Evolutionary conservation across 2,888 invertebrate species (phyloP).

Genomic region (Torymus aiolomorphi): DNA sequence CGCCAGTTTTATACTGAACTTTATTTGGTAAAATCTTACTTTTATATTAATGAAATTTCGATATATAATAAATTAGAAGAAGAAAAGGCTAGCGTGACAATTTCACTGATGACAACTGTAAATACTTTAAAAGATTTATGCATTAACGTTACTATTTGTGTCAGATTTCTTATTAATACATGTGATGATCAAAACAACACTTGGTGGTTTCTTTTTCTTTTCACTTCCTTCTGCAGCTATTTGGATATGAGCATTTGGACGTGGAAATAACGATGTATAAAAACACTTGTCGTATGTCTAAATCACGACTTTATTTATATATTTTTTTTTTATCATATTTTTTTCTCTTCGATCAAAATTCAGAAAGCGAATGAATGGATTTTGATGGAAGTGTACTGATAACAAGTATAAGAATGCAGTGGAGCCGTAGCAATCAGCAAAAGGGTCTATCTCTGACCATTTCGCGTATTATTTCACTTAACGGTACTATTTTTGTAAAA

Average conservation of each 20-base stretch:
- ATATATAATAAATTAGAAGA: conserved; percentile 36
- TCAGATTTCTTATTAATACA: conserved; percentile 67
- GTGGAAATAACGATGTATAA: conserved; percentile 35
- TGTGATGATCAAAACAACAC: conserved; percentile 62
- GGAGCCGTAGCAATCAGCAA: conserved; percentile 62
- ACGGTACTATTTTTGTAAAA: conserved; percentile 22
- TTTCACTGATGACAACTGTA: conserved; percentile 64
- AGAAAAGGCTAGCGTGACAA: conserved; percentile 35
- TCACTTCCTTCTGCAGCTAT: conserved; percentile 26
- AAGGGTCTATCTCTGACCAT: conserved; percentile 66
- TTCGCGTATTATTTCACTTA: conserved; percentile 34
- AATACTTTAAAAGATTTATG: conserved; percentile 68
- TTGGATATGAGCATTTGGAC: conserved; percentile 6
- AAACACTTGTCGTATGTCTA: conserved; percentile 36
- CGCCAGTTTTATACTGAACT: conserved; percentile 70
- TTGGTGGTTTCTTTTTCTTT: conserved; percentile 17
- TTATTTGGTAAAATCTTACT: conserved; percentile 70
- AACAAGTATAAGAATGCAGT: conserved; percentile 61
- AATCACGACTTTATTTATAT: conserved; percentile 31
- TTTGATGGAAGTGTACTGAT: conserved; percentile 52
- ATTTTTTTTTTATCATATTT: conserved; percentile 41
- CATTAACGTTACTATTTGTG: conserved; percentile 65
- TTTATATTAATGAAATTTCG: conserved; percentile 68
- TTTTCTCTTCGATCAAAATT: conserved; percentile 56
- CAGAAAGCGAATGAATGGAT: conserved; percentile 50